phyloP scores from a whole-genome alignment of 1,140 invertebrate species.

The Halictus rubicundus region DNA sequence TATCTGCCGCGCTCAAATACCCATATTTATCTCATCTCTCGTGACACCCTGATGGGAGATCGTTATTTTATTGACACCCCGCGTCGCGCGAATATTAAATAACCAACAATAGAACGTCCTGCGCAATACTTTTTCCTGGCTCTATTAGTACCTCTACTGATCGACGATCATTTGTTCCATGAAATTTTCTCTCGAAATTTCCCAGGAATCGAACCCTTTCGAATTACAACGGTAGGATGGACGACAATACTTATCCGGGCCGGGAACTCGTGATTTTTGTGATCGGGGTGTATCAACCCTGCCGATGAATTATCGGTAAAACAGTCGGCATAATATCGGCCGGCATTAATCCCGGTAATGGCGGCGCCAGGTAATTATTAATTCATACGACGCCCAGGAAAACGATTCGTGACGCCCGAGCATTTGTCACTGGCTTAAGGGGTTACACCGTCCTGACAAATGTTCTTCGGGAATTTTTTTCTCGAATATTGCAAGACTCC shows the following conservation, averaged over 20 bases:
- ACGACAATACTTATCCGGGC: slow-evolving; percentile 42
- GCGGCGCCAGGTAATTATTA: slow-evolving; percentile 70
- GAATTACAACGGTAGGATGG: too few species aligned
- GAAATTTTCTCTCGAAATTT: too few species aligned
- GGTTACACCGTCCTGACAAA: too few species aligned
- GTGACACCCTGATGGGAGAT: slow-evolving; percentile 68
- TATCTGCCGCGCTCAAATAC: slow-evolving; percentile 75
- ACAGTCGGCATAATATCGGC: slow-evolving; percentile 64
- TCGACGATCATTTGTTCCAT: too few species aligned
- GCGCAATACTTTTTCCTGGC: background rate
- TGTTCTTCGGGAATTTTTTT: too few species aligned
- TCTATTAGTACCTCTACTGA: background rate
- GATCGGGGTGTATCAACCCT: slow-evolving; percentile 50
- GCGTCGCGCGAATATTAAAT: slow-evolving; percentile 61
- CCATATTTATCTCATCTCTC: slow-evolving; percentile 76
- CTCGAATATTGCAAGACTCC: too few species aligned
- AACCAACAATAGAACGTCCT: slow-evolving; percentile 30
- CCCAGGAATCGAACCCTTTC: too few species aligned
- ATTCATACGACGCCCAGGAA: slow-evolving; percentile 71
- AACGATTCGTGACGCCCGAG: slow-evolving; percentile 65
- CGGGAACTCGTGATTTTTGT: slow-evolving; percentile 43
- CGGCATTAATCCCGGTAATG: slow-evolving; percentile 73
- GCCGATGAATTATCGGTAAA: slow-evolving; percentile 65
- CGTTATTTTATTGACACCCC: slow-evolving; percentile 75
- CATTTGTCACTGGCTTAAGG: slow-evolving; percentile 63